phyloP scores from a whole-genome alignment of 2,113 vertebrate species.

The Urocolius indicus region DNA sequence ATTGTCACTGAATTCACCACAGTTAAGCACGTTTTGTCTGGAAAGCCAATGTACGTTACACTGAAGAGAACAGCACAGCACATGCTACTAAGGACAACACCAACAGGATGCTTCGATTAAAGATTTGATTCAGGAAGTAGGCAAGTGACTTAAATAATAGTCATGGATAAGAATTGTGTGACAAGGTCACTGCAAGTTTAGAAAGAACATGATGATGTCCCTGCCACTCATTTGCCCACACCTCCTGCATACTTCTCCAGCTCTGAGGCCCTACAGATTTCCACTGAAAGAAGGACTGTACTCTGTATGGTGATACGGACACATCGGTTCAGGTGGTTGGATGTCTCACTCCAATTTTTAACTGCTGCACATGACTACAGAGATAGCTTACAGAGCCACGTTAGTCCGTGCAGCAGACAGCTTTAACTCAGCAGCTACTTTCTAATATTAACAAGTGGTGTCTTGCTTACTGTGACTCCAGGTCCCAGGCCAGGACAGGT shows the following conservation, averaged over 20 bases:
- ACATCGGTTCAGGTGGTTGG: not conserved
- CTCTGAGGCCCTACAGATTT: not conserved
- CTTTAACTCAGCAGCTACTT: not conserved
- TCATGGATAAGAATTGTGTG: not conserved
- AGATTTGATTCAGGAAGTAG: not conserved
- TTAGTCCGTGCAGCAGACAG: not conserved
- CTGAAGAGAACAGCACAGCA: not conserved
- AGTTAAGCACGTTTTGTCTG: not conserved
- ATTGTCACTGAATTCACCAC: not conserved
- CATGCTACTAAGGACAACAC: not conserved
- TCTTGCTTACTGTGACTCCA: slow-evolving; percentile 88
- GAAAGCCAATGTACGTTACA: not conserved
- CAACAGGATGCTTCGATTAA: not conserved
- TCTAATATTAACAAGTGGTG: not conserved
- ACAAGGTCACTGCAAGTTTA: not conserved
- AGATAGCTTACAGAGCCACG: not conserved
- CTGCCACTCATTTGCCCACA: not conserved
- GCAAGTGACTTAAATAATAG: not conserved
- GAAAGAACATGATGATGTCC: not conserved
- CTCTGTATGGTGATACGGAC: not conserved
- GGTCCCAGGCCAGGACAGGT: slow-evolving; percentile 91
- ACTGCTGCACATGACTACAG: not conserved
- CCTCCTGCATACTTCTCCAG: not conserved
- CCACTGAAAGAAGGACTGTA: not conserved
- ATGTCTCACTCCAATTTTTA: not conserved